Conservation (phyloP, 2,888 invertebrate genomes). For the Pyralis farinalis region DNA sequence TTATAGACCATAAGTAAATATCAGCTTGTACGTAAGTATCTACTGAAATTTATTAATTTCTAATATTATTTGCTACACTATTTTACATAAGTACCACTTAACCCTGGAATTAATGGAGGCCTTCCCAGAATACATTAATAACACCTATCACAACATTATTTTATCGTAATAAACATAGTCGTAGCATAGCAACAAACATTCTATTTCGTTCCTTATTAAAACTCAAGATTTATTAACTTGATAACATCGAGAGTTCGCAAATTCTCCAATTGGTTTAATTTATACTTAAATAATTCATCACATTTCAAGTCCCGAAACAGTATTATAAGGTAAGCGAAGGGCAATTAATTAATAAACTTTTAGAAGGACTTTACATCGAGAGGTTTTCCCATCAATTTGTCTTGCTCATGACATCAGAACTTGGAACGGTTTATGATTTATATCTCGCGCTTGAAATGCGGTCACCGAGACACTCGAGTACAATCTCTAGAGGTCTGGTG, state of each 20-base stretch:
- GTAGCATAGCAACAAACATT: not conserved
- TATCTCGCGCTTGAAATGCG: constrained; percentile 5
- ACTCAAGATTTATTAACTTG: constrained; percentile 43
- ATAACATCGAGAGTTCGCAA: constrained; percentile 43
- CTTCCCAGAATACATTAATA: not conserved
- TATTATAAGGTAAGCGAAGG: constrained; percentile 41
- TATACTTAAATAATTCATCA: constrained; percentile 56
- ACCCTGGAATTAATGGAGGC: too few species aligned
- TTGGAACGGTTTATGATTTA: constrained; percentile 14
- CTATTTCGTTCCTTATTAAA: constrained; percentile 21
- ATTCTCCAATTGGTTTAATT: constrained; percentile 54
- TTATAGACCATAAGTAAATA: too few species aligned
- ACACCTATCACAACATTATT: not conserved
- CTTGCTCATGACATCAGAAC: constrained; percentile 19
- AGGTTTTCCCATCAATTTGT: constrained; percentile 36
- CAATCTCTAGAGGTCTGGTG: not conserved
- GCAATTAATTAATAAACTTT: constrained; percentile 57
- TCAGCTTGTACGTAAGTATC: too few species aligned
- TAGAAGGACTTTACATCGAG: constrained; percentile 32
- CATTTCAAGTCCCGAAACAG: constrained; percentile 39
- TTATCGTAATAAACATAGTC: not conserved
- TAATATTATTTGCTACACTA: too few species aligned
- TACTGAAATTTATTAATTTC: too few species aligned
- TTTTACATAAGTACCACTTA: too few species aligned
- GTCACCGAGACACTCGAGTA: constrained; percentile 4